These are phyloP conservation scores for Deilephila elpenor DNA, from an alignment of 2,888 invertebrate genomes.

Conservation along the genomic window DNA sequence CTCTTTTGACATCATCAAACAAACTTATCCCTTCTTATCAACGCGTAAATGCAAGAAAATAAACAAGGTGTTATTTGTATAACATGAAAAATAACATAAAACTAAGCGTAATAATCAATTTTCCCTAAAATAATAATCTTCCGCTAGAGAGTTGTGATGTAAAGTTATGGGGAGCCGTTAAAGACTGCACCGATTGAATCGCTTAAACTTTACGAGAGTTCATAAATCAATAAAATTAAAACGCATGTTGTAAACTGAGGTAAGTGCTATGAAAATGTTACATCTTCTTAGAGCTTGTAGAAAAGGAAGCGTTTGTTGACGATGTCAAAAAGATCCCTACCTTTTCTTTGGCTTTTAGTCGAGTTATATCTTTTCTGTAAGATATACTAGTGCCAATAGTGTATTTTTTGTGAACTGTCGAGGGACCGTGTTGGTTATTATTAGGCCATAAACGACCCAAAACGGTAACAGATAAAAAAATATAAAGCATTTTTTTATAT, in stretches of 20 bases:
- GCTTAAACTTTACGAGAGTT: slow-evolving; percentile 12
- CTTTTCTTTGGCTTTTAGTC: not conserved
- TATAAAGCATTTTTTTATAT: too few species aligned
- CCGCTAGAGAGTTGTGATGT: not conserved
- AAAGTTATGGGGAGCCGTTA: slow-evolving; percentile 8
- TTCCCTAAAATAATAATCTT: not conserved
- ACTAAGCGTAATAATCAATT: not conserved
- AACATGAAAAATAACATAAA: not conserved
- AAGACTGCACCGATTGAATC: slow-evolving; percentile 15
- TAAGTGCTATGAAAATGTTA: slow-evolving; percentile 4
- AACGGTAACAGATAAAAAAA: too few species aligned
- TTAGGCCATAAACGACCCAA: too few species aligned
- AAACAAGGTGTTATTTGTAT: too few species aligned
- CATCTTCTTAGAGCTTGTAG: not conserved
- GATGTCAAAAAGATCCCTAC: not conserved
- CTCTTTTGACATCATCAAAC: too few species aligned
- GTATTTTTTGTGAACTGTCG: not conserved
- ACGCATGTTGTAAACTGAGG: not conserved
- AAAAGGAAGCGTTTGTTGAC: not conserved
- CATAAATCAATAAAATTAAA: slow-evolving; percentile 11
- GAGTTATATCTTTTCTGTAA: not conserved
- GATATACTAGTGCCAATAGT: not conserved
- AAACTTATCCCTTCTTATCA: too few species aligned
- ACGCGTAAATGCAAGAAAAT: too few species aligned
- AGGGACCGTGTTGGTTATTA: too few species aligned